Base-by-base conservation (phyloP, 2,113 vertebrate genomes). In the Xenopus borealis region DNA sequence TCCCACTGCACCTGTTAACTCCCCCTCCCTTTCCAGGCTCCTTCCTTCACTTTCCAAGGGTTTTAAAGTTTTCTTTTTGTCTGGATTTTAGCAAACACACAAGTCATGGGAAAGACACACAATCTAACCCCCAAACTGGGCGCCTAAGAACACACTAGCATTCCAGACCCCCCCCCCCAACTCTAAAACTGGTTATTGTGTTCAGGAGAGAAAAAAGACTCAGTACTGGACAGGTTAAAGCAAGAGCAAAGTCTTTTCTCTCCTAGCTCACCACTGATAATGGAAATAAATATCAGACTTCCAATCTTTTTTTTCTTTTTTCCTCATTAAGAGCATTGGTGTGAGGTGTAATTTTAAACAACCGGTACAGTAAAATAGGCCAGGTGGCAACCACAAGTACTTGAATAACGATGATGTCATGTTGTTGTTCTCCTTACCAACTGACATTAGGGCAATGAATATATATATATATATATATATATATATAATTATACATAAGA, bases 21-120 rank as follows among this genome's bases (percentile, higher is more conserved):
- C 44, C 64, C 23, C 70, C 72, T 18, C 44, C 17, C 71, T 33
- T 18, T 55, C 27, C 46, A 47, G 7, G 44, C 53, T 69, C 66
- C 19, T 40, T 16, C 73, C 66, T 76, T 69, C 58, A 76, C 73
- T 76, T 69, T 69, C 66, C 12, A 11, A 76, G 69, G 69, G 20
- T 76, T 76, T 69, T 40, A 76, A 75, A 52, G 45, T 69, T 69
- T 53, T 63, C 64, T 68, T 64, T 72, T 63, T 69, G 66, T 76
- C 59, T 55, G 67, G 66, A 69, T 76, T 76, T 76, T 27, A 69
- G 73, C 66, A 76, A 76, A 76, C 45, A 75, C 45, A 53, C 20
- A 50, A 63, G 27, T 55, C 73, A 69, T 76, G 73, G 73, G 73
- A 76, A 76, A 76, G 73, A 69, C 58, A 69, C 46, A 76, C 73